Conservation (phyloP, 2,888 invertebrate species). For the Sarcophaga variegata region DNA sequence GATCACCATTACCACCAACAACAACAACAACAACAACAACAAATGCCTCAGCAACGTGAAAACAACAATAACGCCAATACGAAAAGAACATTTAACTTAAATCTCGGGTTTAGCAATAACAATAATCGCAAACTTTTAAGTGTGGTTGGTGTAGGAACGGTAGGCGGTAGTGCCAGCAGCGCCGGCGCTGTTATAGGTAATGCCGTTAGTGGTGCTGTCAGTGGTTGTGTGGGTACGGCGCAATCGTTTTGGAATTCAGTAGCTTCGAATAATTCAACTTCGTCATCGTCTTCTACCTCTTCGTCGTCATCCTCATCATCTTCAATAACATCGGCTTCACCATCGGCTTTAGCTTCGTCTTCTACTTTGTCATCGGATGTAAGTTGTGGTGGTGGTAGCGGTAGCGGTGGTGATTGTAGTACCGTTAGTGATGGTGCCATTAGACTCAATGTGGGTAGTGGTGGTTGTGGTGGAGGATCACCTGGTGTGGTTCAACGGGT, state of each 20-base stretch:
- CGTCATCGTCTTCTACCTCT: slow-evolving; percentile 65
- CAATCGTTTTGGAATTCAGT: slow-evolving; percentile 77
- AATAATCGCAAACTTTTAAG: slow-evolving; percentile 72
- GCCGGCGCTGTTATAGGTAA: slow-evolving; percentile 54
- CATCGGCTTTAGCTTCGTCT: slow-evolving; percentile 71
- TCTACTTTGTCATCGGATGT: slow-evolving; percentile 71
- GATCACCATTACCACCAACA: slow-evolving; percentile 29
- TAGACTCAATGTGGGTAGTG: slow-evolving; percentile 18
- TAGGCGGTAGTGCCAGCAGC: slow-evolving; percentile 70
- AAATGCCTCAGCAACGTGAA: slow-evolving; percentile 47
- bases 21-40: slow-evolving; percentile 26
- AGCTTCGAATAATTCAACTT: slow-evolving; percentile 73
- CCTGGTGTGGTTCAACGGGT: slow-evolving; percentile 72
- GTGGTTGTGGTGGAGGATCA: slow-evolving; percentile 62
- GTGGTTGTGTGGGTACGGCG: slow-evolving; percentile 75
- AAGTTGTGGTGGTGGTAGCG: slow-evolving; percentile 64
- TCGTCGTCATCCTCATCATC: slow-evolving; percentile 70
- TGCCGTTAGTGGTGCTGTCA: slow-evolving; percentile 57
- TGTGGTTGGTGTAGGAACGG: slow-evolving; percentile 73
- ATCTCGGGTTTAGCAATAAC: slow-evolving; percentile 74
- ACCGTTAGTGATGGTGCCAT: slow-evolving; percentile 7
- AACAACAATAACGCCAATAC: slow-evolving; percentile 72
- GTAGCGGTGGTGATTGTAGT: slow-evolving; percentile 30
- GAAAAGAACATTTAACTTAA: slow-evolving; percentile 73
- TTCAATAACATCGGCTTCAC: slow-evolving; percentile 72